Conservation (phyloP, 2,888 invertebrate genomes). For the Steinernema carpocapsae region DNA sequence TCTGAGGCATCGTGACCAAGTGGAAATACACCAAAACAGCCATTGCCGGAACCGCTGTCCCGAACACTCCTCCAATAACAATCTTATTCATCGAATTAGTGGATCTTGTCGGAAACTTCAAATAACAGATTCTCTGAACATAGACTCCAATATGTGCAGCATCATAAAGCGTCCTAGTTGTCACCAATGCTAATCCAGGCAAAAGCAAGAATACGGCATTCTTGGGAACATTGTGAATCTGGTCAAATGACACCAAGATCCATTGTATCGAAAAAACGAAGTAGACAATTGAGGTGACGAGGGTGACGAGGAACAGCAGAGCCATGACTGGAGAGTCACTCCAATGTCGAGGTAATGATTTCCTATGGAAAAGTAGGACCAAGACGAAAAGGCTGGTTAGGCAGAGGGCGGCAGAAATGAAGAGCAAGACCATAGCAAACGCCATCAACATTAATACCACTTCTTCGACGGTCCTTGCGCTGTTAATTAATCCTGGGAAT, state of each 20-base stretch:
- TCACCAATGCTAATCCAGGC: background rate
- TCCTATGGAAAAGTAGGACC: conserved; percentile 9
- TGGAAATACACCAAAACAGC: conserved; percentile 7
- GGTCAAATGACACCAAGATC: background rate
- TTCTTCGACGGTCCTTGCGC: no score
- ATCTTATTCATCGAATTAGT: background rate
- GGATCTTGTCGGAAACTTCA: background rate
- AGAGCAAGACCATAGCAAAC: conserved; percentile 25
- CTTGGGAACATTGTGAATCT: background rate
- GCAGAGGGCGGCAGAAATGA: conserved; percentile 5
- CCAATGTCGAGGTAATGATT: background rate
- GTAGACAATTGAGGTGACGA: background rate
- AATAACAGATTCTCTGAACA: background rate
- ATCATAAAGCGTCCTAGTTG: conserved; percentile 10
- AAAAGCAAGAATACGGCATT: conserved; percentile 4
- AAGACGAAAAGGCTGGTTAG: background rate
- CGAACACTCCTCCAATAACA: background rate
- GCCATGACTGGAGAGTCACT: conserved; percentile 17
- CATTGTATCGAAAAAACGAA: conserved; percentile 14
- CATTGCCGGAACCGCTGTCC: background rate
- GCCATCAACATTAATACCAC: conserved; percentile 24
- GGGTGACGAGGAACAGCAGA: background rate
- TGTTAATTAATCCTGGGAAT: no score
- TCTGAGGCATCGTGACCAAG: background rate
- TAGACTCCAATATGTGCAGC: conserved; percentile 21